A percentile compares a stretch with the other conserved stretches of the same genome.
Conservation (phyloP, 2,113 vertebrate species). For the Otocyon megalotis region DNA sequence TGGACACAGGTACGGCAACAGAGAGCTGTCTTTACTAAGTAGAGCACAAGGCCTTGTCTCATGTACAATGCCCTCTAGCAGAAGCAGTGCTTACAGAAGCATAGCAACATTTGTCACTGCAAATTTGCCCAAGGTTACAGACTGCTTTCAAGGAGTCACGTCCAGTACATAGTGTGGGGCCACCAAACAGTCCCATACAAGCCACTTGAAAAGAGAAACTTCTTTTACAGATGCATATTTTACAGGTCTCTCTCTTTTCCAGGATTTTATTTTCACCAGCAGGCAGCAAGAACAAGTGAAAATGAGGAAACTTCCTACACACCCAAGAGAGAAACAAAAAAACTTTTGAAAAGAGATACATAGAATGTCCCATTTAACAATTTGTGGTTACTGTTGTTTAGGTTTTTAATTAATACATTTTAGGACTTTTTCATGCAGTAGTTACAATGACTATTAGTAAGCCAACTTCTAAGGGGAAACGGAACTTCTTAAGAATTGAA, state of each 20-base stretch:
- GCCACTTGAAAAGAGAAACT: slow-evolving; percentile 83
- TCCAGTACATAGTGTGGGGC: slow-evolving; percentile 77
- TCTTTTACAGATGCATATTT: slow-evolving; percentile 83
- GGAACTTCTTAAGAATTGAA: slow-evolving; percentile 47
- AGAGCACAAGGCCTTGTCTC: slow-evolving; percentile 81
- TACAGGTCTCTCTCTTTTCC: slow-evolving; percentile 83
- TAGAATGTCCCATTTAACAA: slow-evolving; percentile 82
- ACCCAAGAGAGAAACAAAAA: slow-evolving; percentile 82
- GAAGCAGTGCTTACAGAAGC: slow-evolving; percentile 84
- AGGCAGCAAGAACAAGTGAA: slow-evolving; percentile 83
- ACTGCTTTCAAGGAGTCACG: slow-evolving; percentile 67
- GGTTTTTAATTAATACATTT: slow-evolving; percentile 80
- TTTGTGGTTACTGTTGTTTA: slow-evolving; percentile 66
- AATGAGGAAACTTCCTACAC: slow-evolving; percentile 82
- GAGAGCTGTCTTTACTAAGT: slow-evolving; percentile 86
- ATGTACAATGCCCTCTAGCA: slow-evolving; percentile 84
- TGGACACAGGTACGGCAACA: slow-evolving; percentile 84
- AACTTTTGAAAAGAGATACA: slow-evolving; percentile 78
- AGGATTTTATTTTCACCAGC: slow-evolving; percentile 84
- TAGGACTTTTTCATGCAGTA: slow-evolving; percentile 83
- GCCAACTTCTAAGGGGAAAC: slow-evolving; percentile 50
- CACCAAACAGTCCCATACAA: slow-evolving; percentile 80
- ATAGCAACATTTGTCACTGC: slow-evolving; percentile 78
- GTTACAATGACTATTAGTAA: slow-evolving; percentile 74
- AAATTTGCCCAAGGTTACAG: slow-evolving; percentile 63